Percentiles rank a stretch among this genome's conserved stretches.
Conservation (phyloP, 2,113 vertebrate species). For the Melanerpes formicivorus region DNA sequence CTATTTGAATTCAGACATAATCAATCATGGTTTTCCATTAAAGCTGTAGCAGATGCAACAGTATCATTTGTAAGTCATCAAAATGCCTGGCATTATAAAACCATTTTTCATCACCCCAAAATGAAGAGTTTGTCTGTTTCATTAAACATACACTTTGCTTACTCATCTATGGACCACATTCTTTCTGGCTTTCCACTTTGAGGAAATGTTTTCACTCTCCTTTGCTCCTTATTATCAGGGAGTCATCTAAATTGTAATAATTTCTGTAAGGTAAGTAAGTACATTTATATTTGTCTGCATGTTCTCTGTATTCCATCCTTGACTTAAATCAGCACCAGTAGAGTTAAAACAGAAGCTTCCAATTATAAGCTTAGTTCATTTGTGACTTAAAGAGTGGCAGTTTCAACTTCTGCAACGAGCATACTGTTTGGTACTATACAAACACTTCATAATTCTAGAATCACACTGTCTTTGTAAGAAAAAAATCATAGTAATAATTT, state of each 20-base stretch:
- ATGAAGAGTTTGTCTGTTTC: background rate
- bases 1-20: background rate
- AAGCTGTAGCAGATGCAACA: background rate
- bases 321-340: background rate
- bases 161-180: background rate
- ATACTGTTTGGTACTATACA: no score
- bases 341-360: background rate
- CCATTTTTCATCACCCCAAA: background rate
- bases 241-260: background rate
- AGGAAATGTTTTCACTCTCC: background rate
- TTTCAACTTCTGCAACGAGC: no score
- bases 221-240: background rate
- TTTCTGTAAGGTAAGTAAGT: background rate
- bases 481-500: no score
- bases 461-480: no score
- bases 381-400: no score
- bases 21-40: background rate
- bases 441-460: no score
- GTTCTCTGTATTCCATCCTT: background rate
- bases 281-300: background rate
- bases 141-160: background rate
- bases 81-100: background rate
- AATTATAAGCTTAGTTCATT: background rate
- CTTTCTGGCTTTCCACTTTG: background rate
- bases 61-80: background rate